Evolutionary conservation across 2,113 vertebrate genomes (phyloP), one percentile per base, ranked within the genome.

Genomic region (Uria aalge): DNA sequence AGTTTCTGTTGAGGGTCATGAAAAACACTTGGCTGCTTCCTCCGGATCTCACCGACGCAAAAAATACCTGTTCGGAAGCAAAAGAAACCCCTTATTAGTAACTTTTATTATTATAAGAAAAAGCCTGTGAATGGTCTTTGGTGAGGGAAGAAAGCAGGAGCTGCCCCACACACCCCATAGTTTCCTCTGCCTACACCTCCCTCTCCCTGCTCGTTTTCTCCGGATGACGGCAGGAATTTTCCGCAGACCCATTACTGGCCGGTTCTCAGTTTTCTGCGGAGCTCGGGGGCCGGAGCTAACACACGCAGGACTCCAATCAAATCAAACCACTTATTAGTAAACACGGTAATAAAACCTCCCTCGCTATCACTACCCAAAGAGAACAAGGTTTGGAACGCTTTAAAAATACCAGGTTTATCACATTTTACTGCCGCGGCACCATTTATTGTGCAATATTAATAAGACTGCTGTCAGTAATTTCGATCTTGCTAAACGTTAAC

Each of bases 21-120:
- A 99, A 99, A 98, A 99, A 99, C 97, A 99, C 99, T 98, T 99
- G 99, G 97, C 99, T 99, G 98, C 99, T 99, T 98, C 99, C 99
- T 97, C 99, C 99, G 24, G 99, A 99, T 90, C 99, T 98, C 91
- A 99, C 99, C 6, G 99, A 99, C 83, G 99, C 99, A 92, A 99
- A 99, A 99, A 99, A 99, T 52, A 99, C 99, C 99, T 99, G 98
- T 95, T 97, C 90, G 92, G 96, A 92, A 93, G 10, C 22, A 36
- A 36, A 72, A 17, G 14, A 17, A 22, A 12, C 2, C 4, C 21
- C 21, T 45, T 72, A n/a, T 64, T 55, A 43, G 32, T 91, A 5
- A 18, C n/a, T 79, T n/a, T 40, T 53, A 53, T 72, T 43, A n/a
- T 6, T 20, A 2, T 5, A 29, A 52, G 12, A 52, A 50, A 27